Evolutionary conservation across 2,797 vertebrate species (phyloP), one percentile per base, ranked within the genome.

Genomic region (Acropternis orthonyx): DNA sequence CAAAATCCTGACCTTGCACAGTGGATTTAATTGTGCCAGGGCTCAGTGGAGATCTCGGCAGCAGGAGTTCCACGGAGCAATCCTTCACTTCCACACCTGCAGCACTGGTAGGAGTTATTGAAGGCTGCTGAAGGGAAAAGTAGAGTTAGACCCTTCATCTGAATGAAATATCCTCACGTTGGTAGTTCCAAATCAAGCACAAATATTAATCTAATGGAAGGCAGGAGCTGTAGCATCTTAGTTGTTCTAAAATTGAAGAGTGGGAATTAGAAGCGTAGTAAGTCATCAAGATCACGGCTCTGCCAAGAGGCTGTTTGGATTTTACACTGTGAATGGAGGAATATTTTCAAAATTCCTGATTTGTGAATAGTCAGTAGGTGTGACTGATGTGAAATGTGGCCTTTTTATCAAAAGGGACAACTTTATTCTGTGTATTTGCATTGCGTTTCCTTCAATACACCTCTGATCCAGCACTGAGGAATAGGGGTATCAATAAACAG

Each of bases 51-150:
- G 93, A 87, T 71, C 92, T 95, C 69, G 0, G 73, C 88, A 73
- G 92, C 71, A 81, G 85, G 86, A 92, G 85, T 86, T 94, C 92
- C 93, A 80, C 24, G 1, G 68, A 66, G 76, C 39, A 75, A 96
- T 94, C 91, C 91, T 93, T 96, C 89, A 88, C 92, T 81, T 86
- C 69, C 85, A 66, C 76, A 88, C 89, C 87, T 95, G 95, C 89
- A 88, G 91, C 16, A 2, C 87, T 78, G 58, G 43, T 36, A 85
- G 91, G 85, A 95, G 68, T 75, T 68, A 73, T 4, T 72, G 89
- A 72, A 77, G 39, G 80, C 84, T 87, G 75, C 87, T 91, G 87
- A 77, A 85, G 92, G 79, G 82, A 92, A 65, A 85, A 94, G 72
- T 6, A 74, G 88, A 74, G 76, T 89, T 69, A 82, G 63, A 87